Evolutionary conservation across 2,797 vertebrate genomes (phyloP), one percentile per base, ranked within the genome.

Genomic region (Denticeps clupeoides): DNA sequence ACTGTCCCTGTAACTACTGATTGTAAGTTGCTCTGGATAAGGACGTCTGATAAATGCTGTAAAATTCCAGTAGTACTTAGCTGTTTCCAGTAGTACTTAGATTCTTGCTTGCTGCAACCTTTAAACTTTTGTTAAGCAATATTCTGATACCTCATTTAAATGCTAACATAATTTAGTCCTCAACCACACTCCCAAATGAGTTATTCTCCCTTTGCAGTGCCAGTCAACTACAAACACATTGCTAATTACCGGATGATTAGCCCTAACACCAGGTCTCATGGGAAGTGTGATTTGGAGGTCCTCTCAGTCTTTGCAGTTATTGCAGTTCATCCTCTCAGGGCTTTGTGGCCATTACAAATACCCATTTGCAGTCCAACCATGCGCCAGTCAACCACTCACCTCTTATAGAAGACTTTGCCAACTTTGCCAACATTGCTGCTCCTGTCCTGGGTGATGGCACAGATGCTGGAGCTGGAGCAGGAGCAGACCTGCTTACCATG

Each of bases 401-500:
- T 3, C 5, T 47, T 42, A 56, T 56, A 56, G 64, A 58, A 45
- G 58, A 67, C 49, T 49, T 58, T n/a, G n/a, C n/a, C n/a, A n/a
- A n/a, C n/a, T n/a, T 7, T 37, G 33, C 27, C 27, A n/a, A 5
- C 3, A n/a, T 9, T 28, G 27, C 35, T 37, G 33, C 16, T 37
- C 6, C 33, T 38, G 35, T 18, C 19, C 16, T 38, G 35, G 35
- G 18, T 38, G 18, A 9, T 21, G 53, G 61, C 64, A 6, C 57
- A 64, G 25, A 38, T 51, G 33, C 28, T 55, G 12, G 70, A 65
- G 1, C n/a, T 56, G 10, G 57, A 67, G 57, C 23, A 33, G n/a
- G 61, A 45, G 40, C 47, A 69, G 22, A 47, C 41, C 6, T 84
- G 79, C 53, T 65, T 57, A 40, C 65, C 28, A 10, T 73, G 70